Percentiles rank a stretch among this genome's conserved stretches.
phyloP scores from a whole-genome alignment of 2,113 vertebrate genomes.

The Actinemys pallida region DNA sequence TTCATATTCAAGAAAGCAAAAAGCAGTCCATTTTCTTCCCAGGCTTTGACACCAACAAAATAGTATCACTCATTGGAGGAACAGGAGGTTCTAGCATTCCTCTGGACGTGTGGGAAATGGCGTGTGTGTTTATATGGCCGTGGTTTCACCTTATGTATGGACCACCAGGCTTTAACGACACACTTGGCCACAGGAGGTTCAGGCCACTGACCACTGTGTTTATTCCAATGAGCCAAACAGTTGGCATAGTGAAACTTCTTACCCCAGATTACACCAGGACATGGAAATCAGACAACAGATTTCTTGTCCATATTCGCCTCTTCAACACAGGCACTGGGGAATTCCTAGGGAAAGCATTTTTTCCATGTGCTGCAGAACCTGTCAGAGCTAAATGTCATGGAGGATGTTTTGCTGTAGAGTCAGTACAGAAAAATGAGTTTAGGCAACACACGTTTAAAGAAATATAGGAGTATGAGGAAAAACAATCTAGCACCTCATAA shows the following conservation, averaged over 20 bases:
- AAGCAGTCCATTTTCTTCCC: conserved; percentile 53
- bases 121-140: conserved; percentile 75
- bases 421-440: conserved; percentile 9
- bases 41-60: conserved; percentile 54
- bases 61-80: conserved; percentile 62
- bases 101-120: conserved; percentile 72
- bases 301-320: conserved; percentile 67
- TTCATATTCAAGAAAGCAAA: conserved; percentile 23
- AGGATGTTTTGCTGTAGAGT: background rate
- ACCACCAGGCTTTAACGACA: conserved; percentile 81
- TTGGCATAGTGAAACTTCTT: conserved; percentile 72
- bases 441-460: conserved; percentile 27
- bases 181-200: conserved; percentile 73
- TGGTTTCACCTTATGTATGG: conserved; percentile 80
- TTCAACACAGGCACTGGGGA: conserved; percentile 22
- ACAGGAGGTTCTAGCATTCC: conserved; percentile 67
- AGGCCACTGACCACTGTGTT: conserved; percentile 79
- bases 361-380: conserved; percentile 42
- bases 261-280: conserved; percentile 66
- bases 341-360: conserved; percentile 21
- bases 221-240: conserved; percentile 63
- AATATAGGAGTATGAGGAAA: background rate
- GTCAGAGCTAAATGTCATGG: conserved; percentile 17
- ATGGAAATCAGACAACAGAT: conserved; percentile 60
- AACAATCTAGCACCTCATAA: background rate